phyloP scores from a whole-genome alignment of 2,797 vertebrate genomes.

The Nannoperca australis region DNA sequence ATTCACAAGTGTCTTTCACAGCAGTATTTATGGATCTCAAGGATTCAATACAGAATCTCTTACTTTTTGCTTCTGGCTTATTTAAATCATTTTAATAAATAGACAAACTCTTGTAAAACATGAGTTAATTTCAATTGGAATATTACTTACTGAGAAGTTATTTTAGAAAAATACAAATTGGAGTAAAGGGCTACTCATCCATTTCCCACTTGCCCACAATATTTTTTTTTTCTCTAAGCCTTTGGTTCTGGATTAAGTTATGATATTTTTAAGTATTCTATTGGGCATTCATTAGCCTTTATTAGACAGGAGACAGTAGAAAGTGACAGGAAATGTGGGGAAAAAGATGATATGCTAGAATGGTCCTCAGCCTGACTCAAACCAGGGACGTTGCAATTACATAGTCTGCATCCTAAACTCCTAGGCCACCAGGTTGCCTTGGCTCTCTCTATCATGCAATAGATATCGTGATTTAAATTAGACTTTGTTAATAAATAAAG shows the following conservation, averaged over 20 bases:
- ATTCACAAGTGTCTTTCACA: conserved; percentile 4
- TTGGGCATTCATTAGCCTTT: not conserved
- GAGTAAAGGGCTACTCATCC: not conserved
- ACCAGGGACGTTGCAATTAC: not conserved
- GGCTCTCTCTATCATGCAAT: not conserved
- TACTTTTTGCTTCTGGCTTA: not conserved
- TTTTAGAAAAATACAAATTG: not conserved
- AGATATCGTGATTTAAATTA: conserved; percentile 34
- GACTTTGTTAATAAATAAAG: conserved; percentile 42
- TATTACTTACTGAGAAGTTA: too few species aligned
- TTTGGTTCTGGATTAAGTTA: not conserved
- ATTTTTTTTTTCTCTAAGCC: not conserved
- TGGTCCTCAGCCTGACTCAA: not conserved
- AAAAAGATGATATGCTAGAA: not conserved
- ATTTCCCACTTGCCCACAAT: not conserved
- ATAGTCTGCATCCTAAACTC: conserved; percentile 8
- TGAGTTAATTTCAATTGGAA: too few species aligned
- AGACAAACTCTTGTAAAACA: too few species aligned
- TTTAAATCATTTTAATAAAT: not conserved
- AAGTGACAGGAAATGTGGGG: not conserved
- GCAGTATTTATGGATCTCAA: not conserved
- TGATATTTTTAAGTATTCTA: not conserved
- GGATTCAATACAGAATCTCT: not conserved
- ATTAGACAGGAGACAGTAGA: not conserved
- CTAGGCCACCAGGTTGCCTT: not conserved